phyloP scores from a whole-genome alignment of 2,888 invertebrate genomes.

The Griposia aprilina region DNA sequence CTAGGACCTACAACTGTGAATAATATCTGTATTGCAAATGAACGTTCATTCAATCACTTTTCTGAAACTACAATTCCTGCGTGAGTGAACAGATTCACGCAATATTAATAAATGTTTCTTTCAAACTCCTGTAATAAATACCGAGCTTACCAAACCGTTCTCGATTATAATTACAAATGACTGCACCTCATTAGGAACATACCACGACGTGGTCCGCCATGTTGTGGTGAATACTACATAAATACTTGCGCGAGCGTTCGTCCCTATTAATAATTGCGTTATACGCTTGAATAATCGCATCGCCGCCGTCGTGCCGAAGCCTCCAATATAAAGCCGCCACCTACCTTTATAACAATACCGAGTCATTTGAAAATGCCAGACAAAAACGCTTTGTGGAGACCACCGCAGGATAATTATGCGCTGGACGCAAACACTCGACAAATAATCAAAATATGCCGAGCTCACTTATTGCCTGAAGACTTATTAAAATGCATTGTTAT shows the following conservation, averaged over 20 bases:
- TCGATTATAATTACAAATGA: too few relatives aligned
- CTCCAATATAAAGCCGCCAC: background rate
- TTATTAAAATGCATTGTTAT: background rate
- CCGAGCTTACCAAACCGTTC: background rate
- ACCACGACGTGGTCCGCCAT: too few relatives aligned
- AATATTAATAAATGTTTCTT: background rate
- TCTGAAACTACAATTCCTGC: background rate
- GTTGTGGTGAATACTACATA: background rate
- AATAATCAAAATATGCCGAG: background rate
- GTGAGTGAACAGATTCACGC: background rate
- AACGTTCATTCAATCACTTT: background rate
- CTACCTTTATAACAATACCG: conserved; percentile 21
- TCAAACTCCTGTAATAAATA: background rate
- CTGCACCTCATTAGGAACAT: background rate
- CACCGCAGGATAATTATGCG: conserved; percentile 9
- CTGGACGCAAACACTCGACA: conserved; percentile 12
- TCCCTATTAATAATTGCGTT: conserved; percentile 29
- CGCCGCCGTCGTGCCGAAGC: conserved; percentile 2
- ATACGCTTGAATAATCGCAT: conserved; percentile 45
- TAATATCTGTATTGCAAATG: background rate
- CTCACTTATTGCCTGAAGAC: background rate
- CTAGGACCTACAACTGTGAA: background rate
- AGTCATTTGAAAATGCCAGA: conserved; percentile 17
- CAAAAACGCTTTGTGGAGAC: conserved; percentile 7
- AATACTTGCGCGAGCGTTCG: background rate